Conservation (phyloP, 2,888 invertebrate genomes). For the Tenthredo livida region DNA sequence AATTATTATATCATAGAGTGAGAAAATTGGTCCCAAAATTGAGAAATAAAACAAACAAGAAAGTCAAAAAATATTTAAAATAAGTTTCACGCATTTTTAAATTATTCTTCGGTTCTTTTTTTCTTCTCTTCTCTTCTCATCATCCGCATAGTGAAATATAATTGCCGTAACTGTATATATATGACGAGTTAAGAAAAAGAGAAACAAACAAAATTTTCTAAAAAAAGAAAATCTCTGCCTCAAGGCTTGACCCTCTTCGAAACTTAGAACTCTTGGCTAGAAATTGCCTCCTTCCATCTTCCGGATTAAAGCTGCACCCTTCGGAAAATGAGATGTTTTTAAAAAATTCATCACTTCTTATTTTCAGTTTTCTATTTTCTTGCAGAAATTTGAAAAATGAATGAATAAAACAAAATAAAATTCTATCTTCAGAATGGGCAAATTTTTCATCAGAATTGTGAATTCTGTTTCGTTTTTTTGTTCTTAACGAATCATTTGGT, state of each 20-base stretch:
- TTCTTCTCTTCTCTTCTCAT: too few species aligned
- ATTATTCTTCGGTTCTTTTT: too few species aligned
- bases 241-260: conserved; percentile 41
- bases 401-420: too few species aligned
- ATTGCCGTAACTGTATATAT: neutral
- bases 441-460: too few species aligned
- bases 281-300: neutral
- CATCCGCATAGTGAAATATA: neutral
- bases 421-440: too few species aligned
- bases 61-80: neutral
- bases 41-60: neutral
- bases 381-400: too few species aligned
- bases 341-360: neutral
- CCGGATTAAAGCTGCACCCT: conserved; percentile 30
- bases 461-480: too few species aligned
- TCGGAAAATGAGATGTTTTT: neutral
- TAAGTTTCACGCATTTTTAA: neutral
- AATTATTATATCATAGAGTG: neutral
- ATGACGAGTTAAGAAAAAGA: neutral
- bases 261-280: conserved; percentile 20
- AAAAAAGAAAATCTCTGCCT: neutral
- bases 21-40: neutral
- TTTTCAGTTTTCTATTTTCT: neutral
- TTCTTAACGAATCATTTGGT: too few species aligned
- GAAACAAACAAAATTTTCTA: neutral